A percentile compares a stretch with the other conserved stretches of the same genome.
These are phyloP conservation scores for Antennarius maculatus DNA, from an alignment of 2,797 vertebrate genomes.

Conservation along the genomic window DNA sequence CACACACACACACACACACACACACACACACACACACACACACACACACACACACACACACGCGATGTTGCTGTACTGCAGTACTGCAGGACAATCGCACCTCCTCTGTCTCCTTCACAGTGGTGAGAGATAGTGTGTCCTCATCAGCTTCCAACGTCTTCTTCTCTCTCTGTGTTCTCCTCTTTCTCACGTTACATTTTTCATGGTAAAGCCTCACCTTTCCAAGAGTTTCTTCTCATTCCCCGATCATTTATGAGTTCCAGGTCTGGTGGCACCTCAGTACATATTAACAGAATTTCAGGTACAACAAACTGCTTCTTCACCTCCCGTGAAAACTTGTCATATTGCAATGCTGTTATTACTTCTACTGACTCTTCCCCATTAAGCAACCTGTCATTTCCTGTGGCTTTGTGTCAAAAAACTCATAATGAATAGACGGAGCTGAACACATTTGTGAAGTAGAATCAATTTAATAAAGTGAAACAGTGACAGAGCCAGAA, in stretches of 20 bases:
- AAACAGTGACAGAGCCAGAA: constrained; percentile 54
- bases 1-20: constrained; percentile 36
- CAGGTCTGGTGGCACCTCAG: constrained; percentile 63
- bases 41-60: constrained; percentile 32
- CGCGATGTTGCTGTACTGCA: constrained; percentile 43
- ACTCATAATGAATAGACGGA: constrained; percentile 29
- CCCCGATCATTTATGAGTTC: constrained; percentile 66
- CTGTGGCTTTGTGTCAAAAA: constrained; percentile 66
- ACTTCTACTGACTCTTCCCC: constrained; percentile 58
- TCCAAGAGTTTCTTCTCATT: constrained; percentile 48
- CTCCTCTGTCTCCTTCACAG: constrained; percentile 46
- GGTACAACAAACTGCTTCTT: constrained; percentile 73
- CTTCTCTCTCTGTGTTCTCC: constrained; percentile 28
- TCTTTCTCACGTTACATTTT: constrained; percentile 39
- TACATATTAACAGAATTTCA: constrained; percentile 78
- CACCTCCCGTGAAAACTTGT: constrained; percentile 67
- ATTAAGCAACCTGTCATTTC: constrained; percentile 69
- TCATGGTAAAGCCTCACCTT: constrained; percentile 36
- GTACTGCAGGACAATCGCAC: constrained; percentile 39
- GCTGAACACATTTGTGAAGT: constrained; percentile 60
- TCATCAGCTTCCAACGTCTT: constrained; percentile 37
- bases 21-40: constrained; percentile 32
- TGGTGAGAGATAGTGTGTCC: constrained; percentile 49
- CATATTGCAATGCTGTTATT: constrained; percentile 74
- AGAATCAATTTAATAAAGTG: constrained; percentile 62